Percentiles rank a stretch among this genome's conserved stretches.
phyloP scores from a whole-genome alignment of 2,797 vertebrate species.

The Hypotaenidia philippensis region DNA sequence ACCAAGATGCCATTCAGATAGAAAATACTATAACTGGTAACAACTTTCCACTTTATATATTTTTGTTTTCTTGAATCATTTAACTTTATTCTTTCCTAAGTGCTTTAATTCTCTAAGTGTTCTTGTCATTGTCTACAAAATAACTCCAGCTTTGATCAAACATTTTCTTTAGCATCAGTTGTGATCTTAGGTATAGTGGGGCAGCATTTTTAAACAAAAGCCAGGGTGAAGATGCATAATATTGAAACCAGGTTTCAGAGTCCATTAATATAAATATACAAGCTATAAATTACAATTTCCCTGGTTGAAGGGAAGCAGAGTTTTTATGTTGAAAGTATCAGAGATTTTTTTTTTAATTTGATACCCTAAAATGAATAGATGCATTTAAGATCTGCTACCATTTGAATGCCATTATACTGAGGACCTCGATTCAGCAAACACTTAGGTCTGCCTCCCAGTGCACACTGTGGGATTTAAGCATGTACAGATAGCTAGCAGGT shows the following conservation, averaged over 20 bases:
- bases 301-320: neutral
- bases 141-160: neutral
- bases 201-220: neutral
- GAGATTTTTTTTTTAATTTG: neutral
- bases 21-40: neutral
- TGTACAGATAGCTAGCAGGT: neutral
- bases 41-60: neutral
- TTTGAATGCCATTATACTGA: neutral
- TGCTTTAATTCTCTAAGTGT: neutral
- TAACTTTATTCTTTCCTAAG: neutral
- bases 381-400: neutral
- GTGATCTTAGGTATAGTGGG: neutral
- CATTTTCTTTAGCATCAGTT: neutral
- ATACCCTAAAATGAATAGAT: neutral
- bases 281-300: neutral
- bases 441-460: neutral
- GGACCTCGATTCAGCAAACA: neutral
- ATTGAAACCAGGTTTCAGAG: neutral
- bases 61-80: neutral
- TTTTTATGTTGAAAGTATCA: neutral
- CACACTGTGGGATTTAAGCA: neutral
- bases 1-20: neutral
- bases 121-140: neutral
- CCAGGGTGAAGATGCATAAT: neutral
- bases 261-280: neutral